These are phyloP conservation scores for Aradophagus sp. DNA, from an alignment of 1,140 invertebrate species.

Conservation along the genomic window DNA sequence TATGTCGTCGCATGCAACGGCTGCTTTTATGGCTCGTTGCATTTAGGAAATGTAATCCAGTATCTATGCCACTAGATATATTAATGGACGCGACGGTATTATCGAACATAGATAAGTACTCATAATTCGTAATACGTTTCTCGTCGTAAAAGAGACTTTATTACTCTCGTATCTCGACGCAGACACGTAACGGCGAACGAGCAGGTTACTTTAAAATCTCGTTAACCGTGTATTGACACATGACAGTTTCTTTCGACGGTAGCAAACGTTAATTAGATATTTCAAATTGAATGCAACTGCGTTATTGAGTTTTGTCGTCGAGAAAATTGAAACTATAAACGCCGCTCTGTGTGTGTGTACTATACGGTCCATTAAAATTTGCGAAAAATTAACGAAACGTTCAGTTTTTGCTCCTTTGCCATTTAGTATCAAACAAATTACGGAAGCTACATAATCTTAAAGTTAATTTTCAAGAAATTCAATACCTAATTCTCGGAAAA, in stretches of 20 bases:
- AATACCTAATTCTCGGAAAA: no score
- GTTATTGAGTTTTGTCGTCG: no score
- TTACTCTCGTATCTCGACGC: conserved; percentile 54
- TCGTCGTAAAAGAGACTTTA: conserved; percentile 58
- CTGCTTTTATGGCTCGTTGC: conserved; percentile 52
- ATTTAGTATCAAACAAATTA: no score
- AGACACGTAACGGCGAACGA: conserved; percentile 47
- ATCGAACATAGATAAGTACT: conserved; percentile 58
- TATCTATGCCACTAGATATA: conserved; percentile 57
- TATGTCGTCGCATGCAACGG: conserved; percentile 45
- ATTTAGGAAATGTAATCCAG: conserved; percentile 57
- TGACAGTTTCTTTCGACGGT: conserved; percentile 31
- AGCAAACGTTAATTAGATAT: conserved; percentile 32
- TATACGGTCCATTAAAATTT: no score
- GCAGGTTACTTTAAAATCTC: conserved; percentile 35
- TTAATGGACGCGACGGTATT: conserved; percentile 57
- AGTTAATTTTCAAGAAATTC: no score
- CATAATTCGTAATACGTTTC: conserved; percentile 60
- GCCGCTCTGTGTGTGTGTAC: no score
- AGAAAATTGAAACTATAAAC: no score
- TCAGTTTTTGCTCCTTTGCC: no score
- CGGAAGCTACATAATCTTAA: no score
- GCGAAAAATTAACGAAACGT: no score
- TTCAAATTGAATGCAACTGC: no score
- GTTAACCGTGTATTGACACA: conserved; percentile 36